A percentile compares a stretch with the other conserved stretches of the same genome.
These are phyloP conservation scores for Musca vetustissima DNA, from an alignment of 1,140 invertebrate species.

Conservation along the genomic window DNA sequence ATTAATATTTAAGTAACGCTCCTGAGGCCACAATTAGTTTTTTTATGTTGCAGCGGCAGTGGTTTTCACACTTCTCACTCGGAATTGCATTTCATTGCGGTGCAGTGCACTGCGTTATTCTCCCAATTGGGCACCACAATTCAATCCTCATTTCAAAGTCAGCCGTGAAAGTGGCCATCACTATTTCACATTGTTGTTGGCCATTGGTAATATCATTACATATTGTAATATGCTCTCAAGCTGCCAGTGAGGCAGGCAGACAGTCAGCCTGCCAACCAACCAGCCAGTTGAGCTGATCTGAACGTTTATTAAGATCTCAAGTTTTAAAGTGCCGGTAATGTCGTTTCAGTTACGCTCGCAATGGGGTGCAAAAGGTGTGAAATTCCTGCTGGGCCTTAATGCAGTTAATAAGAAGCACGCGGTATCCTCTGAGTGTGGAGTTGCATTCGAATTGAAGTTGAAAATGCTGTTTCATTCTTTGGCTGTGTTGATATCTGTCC, in stretches of 20 bases:
- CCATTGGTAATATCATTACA: neutral
- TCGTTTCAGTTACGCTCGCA: slow-evolving; percentile 18
- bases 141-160: no score
- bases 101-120: no score
- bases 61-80: neutral
- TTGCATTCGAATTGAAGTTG: no score
- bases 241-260: no score
- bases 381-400: slow-evolving; percentile 56
- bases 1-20: slow-evolving; percentile 31
- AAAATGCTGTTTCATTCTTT: no score
- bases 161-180: no score
- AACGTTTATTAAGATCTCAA: slow-evolving; percentile 32
- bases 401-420: slow-evolving; percentile 53
- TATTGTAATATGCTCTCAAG: neutral
- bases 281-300: slow-evolving; percentile 15
- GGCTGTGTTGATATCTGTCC: no score
- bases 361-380: slow-evolving; percentile 54
- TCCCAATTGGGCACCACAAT: no score
- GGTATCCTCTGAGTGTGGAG: slow-evolving; percentile 10
- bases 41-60: neutral
- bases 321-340: slow-evolving; percentile 27
- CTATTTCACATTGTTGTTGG: no score
- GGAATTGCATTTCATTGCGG: no score
- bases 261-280: no score
- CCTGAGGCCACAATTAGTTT: slow-evolving; percentile 31